A percentile compares a stretch with the other conserved stretches of the same genome.
These are phyloP conservation scores for Agapostemon virescens DNA, from an alignment of 2,888 invertebrate species.

Conservation along the genomic window DNA sequence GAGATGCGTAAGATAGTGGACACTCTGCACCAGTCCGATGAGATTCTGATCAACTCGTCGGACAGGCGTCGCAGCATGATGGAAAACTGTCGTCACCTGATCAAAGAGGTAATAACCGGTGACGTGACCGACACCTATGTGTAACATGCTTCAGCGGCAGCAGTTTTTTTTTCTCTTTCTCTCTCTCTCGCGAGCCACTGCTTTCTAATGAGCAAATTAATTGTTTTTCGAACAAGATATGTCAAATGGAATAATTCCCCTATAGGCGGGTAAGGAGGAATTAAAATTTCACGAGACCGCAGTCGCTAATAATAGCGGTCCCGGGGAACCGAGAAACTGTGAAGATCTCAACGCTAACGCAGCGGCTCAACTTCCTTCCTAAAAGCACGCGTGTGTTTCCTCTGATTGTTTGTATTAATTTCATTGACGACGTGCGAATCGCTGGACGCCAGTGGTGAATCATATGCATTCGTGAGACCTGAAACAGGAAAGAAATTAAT, in stretches of 20 bases:
- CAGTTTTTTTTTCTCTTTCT: conserved; percentile 23
- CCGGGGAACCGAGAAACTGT: conserved; percentile 53
- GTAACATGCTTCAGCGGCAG: conserved; percentile 48
- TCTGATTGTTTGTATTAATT: not conserved
- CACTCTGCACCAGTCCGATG: conserved; percentile 67
- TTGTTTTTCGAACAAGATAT: conserved; percentile 59
- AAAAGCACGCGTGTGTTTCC: conserved; percentile 29
- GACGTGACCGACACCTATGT: conserved; percentile 62
- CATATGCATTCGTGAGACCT: not conserved
- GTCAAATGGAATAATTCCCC: conserved; percentile 68
- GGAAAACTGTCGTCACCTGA: conserved; percentile 72
- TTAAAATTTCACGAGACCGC: conserved; percentile 63
- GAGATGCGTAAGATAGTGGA: conserved; percentile 71
- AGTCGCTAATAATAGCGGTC: conserved; percentile 61
- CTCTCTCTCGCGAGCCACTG: conserved; percentile 43
- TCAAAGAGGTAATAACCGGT: conserved; percentile 71
- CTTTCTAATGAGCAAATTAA: conserved; percentile 55
- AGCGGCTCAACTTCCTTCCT: conserved; percentile 64
- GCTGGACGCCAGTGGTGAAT: not conserved
- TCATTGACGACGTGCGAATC: conserved; percentile 27
- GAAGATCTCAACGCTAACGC: conserved; percentile 70
- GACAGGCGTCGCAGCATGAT: conserved; percentile 71
- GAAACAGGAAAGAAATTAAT: too few relatives aligned
- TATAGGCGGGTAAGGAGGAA: conserved; percentile 68
- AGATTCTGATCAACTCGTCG: conserved; percentile 67